phyloP scores from a whole-genome alignment of 2,888 invertebrate genomes.

The Marronus borbonicus region DNA sequence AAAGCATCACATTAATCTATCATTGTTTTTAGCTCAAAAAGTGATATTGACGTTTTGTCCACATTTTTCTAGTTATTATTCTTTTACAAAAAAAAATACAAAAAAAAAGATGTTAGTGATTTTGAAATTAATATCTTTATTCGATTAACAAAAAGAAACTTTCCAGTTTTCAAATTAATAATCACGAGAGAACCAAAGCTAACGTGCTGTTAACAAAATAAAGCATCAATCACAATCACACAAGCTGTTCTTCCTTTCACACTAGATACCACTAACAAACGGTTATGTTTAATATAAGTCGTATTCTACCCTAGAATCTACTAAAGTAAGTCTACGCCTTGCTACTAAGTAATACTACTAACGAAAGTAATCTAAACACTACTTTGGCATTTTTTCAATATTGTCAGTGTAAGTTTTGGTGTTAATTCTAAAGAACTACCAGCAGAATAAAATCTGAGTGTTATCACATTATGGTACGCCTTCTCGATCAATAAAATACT shows the following conservation, averaged over 20 bases:
- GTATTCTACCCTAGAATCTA: slow-evolving; percentile 26
- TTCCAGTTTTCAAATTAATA: not conserved
- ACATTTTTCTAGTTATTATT: not conserved
- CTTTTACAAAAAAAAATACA: not conserved
- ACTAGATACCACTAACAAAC: slow-evolving; percentile 4
- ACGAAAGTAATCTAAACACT: slow-evolving; percentile 33
- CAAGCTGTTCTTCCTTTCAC: slow-evolving; percentile 37
- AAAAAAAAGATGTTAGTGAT: not conserved
- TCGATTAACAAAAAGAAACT: not conserved
- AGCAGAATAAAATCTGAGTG: slow-evolving; percentile 29
- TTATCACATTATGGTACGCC: slow-evolving; percentile 19
- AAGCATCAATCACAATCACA: slow-evolving; percentile 40
- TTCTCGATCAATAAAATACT: not conserved
- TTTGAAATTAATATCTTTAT: not conserved
- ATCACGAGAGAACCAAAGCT: slow-evolving; percentile 1
- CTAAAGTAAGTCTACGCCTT: slow-evolving; percentile 26
- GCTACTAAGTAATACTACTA: slow-evolving; percentile 52
- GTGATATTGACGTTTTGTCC: slow-evolving; percentile 3
- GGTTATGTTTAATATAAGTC: slow-evolving; percentile 18
- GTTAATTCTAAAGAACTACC: slow-evolving; percentile 41
- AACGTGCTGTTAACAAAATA: slow-evolving; percentile 38
- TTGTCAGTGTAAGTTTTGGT: slow-evolving; percentile 35
- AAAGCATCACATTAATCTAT: too few species aligned
- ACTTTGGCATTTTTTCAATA: slow-evolving; percentile 35
- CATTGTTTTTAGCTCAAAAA: too few species aligned